These are phyloP conservation scores for Oplegnathus fasciatus DNA, from an alignment of 2,113 vertebrate species.

Conservation along the genomic window DNA sequence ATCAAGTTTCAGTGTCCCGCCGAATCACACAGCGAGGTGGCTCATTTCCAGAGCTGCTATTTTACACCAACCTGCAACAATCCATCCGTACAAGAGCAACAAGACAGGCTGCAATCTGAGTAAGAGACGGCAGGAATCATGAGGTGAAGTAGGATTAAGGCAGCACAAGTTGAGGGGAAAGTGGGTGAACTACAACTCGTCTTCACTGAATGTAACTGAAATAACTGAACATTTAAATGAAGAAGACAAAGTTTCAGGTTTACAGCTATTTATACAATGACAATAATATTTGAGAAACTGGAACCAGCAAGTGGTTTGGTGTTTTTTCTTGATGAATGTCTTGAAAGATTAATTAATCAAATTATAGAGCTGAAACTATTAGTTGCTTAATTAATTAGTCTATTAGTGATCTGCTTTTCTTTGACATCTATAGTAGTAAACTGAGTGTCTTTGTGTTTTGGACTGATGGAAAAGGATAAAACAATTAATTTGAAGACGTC, in stretches of 20 bases:
- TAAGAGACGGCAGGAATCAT: neutral
- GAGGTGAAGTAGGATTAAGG: neutral
- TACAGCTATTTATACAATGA: neutral
- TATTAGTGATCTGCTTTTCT: neutral
- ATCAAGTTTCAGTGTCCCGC: neutral
- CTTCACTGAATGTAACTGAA: too few species aligned
- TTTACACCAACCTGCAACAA: neutral
- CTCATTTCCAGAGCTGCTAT: neutral
- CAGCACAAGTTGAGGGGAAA: neutral
- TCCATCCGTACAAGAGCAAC: neutral
- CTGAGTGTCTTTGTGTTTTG: neutral
- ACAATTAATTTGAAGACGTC: neutral
- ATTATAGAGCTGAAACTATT: neutral
- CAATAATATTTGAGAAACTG: neutral
- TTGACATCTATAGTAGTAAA: neutral
- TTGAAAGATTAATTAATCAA: too few species aligned
- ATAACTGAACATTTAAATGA: neutral
- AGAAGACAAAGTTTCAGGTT: neutral
- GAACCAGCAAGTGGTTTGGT: too few species aligned
- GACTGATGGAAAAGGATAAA: neutral
- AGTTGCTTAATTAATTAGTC: neutral
- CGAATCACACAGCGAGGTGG: too few species aligned
- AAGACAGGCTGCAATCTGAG: neutral
- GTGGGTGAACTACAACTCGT: neutral
- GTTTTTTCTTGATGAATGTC: neutral